A percentile compares a stretch with the other conserved stretches of the same genome.
phyloP scores from a whole-genome alignment of 2,113 vertebrate genomes.

The Zosterops lateralis region DNA sequence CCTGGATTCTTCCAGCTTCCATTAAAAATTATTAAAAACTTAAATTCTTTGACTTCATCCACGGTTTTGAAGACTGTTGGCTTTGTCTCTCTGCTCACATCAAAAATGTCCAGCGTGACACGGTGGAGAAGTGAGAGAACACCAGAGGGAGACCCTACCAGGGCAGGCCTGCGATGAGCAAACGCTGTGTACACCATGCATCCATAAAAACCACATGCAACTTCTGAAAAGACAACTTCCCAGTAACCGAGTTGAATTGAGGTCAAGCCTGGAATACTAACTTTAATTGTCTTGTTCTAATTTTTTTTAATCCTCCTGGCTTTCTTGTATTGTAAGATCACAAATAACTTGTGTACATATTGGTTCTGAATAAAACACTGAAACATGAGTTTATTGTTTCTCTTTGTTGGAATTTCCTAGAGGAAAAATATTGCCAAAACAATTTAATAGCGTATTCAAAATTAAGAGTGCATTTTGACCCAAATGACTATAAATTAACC shows the following conservation, averaged over 20 bases:
- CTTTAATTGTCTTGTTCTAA: background rate
- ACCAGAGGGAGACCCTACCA: background rate
- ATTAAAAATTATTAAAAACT: background rate
- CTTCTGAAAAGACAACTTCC: background rate
- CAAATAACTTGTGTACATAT: constrained; percentile 4
- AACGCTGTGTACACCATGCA: background rate
- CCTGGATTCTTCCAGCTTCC: background rate
- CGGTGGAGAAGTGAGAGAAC: background rate
- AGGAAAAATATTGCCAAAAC: constrained; percentile 26
- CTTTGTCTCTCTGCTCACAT: background rate
- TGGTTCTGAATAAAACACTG: constrained; percentile 15
- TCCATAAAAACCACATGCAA: background rate
- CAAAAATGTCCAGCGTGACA: background rate
- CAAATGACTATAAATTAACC: constrained; percentile 10
- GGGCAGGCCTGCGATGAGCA: background rate
- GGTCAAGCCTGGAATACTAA: background rate
- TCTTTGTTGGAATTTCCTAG: constrained; percentile 6
- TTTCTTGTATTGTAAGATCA: background rate
- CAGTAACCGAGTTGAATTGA: background rate
- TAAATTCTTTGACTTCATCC: background rate
- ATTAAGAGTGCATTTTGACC: constrained; percentile 9
- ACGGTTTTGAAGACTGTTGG: background rate
- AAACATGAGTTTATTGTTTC: constrained; percentile 29
- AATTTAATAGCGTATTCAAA: constrained; percentile 38
- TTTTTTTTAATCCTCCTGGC: background rate